These are phyloP conservation scores for Dipus sagitta DNA, from an alignment of 2,797 vertebrate species.

Conservation along the genomic window DNA sequence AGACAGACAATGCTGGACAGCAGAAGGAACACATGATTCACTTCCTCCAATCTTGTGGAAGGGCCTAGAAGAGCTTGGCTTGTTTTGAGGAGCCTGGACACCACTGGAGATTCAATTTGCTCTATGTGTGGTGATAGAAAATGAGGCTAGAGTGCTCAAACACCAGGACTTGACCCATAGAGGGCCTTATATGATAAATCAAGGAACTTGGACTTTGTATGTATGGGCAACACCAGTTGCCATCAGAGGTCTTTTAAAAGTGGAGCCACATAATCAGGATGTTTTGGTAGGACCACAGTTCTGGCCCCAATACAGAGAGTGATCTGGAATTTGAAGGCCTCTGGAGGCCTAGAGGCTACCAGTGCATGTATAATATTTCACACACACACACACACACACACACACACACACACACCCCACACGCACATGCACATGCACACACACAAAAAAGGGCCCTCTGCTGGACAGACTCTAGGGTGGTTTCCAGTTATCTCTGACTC, in stretches of 20 bases:
- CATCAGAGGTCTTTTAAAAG: neutral
- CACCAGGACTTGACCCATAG: neutral
- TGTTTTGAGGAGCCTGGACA: neutral
- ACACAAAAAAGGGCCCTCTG: slow-evolving; percentile 49
- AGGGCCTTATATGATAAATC: neutral
- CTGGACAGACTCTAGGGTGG: neutral
- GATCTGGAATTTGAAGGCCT: neutral
- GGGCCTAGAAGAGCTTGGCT: neutral
- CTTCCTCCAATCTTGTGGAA: slow-evolving; percentile 23
- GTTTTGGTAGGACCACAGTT: neutral
- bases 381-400: too few relatives aligned
- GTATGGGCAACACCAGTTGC: neutral
- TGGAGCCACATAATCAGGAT: neutral
- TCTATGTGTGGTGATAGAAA: neutral
- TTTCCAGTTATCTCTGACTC: neutral
- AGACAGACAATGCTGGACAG: neutral
- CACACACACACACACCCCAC: neutral
- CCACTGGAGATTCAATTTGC: neutral
- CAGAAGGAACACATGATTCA: neutral
- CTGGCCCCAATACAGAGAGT: neutral
- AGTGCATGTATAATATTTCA: neutral
- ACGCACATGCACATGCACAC: too few relatives aligned
- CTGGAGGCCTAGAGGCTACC: neutral
- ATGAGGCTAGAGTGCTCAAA: slow-evolving; percentile 2
- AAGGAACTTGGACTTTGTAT: slow-evolving; percentile 19